Evolutionary conservation across 2,888 invertebrate species (phyloP), one percentile per base, ranked within the genome.

Genomic region (Endotricha flammealis): DNA sequence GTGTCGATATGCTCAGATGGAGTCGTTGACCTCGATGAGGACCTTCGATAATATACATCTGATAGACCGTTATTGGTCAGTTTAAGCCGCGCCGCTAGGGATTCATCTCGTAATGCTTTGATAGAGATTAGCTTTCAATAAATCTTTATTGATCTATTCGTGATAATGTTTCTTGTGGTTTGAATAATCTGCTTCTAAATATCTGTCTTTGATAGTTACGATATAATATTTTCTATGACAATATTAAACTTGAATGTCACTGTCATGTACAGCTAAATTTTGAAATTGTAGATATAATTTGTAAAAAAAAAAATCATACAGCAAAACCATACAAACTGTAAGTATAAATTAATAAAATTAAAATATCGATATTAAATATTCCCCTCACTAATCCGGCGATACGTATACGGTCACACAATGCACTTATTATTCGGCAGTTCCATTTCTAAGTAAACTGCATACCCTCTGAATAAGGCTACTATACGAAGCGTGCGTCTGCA

Each of bases 401-500:
- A 72, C 85, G 65, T 77, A 78, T 83, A 78, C 71, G 82, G 82
- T 66, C 73, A 69, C 78, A 85, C 86, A 85, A 83, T 85, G 83
- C 82, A 81, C 76, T 83, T 83, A 71, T 85, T 86, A 83, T 83
- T 85, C 83, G 81, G 64, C 83, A 75, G 81, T 80, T 71, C 74
- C 57, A 68, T 70, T 83, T 83, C 85, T 85, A 78, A 81, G 83
- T 83, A 83, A 86, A 85, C 61, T 80, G 81, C 80, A 79, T 75
- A 71, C 69, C 67, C 70, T 65, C 68, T 72, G 70, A 69, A 74
- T 75, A 64, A 70, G 62, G 63, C 42, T 60, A 64, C 66, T 55
- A 64, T 68, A 71, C 73, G 75, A 74, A 65, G 67, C 65, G 61
- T 67, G 66, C 55, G 81, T 79, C 79, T 79, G 79, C 66, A 70